A percentile compares a stretch with the other conserved stretches of the same genome.
Conservation (phyloP, 2,888 invertebrate genomes). For the Alloplasta piceator region DNA sequence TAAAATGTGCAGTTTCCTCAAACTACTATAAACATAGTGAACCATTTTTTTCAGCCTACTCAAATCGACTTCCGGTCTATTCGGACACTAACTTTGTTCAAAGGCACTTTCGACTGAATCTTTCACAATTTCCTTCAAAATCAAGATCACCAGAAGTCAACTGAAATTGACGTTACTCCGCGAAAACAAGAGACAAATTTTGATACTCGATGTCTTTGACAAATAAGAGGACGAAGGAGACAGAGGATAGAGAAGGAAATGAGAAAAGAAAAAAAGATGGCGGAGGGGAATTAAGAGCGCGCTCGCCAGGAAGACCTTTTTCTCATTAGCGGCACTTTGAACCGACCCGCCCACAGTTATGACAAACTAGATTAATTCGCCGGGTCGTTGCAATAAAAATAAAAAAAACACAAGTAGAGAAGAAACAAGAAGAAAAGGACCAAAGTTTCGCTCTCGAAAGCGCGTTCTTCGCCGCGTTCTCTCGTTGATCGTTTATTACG, state of each 20-base stretch:
- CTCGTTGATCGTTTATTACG: slow-evolving; percentile 81
- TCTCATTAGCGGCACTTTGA: slow-evolving; percentile 83
- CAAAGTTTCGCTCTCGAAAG: slow-evolving; percentile 64
- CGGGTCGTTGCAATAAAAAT: slow-evolving; percentile 64
- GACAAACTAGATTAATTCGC: slow-evolving; percentile 84
- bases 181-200: slow-evolving; percentile 34
- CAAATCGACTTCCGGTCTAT: too few species aligned
- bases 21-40: too few species aligned
- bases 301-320: slow-evolving; percentile 71
- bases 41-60: too few species aligned
- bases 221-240: slow-evolving; percentile 37
- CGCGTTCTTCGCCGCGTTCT: slow-evolving; percentile 30
- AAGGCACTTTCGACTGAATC: too few species aligned
- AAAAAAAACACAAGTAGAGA: slow-evolving; percentile 35
- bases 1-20: too few species aligned
- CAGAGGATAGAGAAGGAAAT: slow-evolving; percentile 8
- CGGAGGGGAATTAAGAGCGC: slow-evolving; percentile 35
- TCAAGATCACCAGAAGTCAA: not conserved
- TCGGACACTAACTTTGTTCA: too few species aligned
- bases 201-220: slow-evolving; percentile 46
- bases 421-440: slow-evolving; percentile 50
- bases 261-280: not conserved
- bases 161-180: not conserved
- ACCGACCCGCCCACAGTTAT: slow-evolving; percentile 83
- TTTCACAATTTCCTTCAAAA: not conserved